Conservation (phyloP, 2,113 vertebrate species). For the Empidonax alnorum region DNA sequence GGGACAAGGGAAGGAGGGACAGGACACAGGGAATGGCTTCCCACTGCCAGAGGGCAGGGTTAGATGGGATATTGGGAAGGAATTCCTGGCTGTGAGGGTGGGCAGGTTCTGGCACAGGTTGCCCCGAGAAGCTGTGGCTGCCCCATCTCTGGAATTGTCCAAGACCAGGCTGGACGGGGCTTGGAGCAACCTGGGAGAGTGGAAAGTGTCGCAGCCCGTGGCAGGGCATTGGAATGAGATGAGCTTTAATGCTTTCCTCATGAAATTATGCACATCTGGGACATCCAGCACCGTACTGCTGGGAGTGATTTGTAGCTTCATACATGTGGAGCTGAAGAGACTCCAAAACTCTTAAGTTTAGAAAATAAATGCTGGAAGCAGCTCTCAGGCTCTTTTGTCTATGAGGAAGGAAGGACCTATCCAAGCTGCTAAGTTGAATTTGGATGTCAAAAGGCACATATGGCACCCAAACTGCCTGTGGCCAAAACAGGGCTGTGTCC, state of each 20-base stretch:
- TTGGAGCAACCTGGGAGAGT: rapidly evolving
- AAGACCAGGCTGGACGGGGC: rapidly evolving
- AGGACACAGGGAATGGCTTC: background rate
- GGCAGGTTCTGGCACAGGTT: background rate
- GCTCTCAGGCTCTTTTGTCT: background rate
- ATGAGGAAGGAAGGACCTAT: background rate
- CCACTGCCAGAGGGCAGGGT: rapidly evolving
- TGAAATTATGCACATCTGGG: background rate
- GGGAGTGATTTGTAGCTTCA: background rate
- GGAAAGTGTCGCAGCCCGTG: background rate
- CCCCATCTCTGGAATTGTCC: background rate
- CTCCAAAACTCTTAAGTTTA: background rate
- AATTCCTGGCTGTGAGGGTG: background rate
- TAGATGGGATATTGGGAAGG: background rate
- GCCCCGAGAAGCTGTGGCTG: background rate
- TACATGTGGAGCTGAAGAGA: background rate
- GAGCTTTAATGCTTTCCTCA: background rate
- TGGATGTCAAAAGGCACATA: background rate
- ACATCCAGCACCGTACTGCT: background rate
- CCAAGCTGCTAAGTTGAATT: background rate
- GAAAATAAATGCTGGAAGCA: background rate
- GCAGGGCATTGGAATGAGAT: background rate
- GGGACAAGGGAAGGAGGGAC: background rate
- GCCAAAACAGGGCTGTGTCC: background rate
- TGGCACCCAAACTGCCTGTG: background rate